Base-by-base conservation (phyloP, 2,797 vertebrate genomes). In the Tragopan temminckii region DNA sequence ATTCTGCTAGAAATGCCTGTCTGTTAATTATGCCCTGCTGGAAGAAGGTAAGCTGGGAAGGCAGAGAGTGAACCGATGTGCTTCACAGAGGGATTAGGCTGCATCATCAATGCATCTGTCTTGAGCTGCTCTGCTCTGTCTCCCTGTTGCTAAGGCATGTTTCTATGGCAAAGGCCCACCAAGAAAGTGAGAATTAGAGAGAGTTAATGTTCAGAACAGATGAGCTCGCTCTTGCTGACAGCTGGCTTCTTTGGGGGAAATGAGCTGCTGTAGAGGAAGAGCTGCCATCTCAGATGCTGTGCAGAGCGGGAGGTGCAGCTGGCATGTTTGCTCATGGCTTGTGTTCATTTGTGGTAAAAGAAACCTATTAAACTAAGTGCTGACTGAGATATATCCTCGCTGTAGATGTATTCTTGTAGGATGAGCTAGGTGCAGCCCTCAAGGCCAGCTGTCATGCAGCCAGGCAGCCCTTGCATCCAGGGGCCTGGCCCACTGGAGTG, bases 141-240 rank as follows among this genome's bases (percentile, higher is more conserved):
- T 91, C 36, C 63, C 25, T 13, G 96, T 96, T 97, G 97, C 96
- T 95, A 97, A 94, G 97, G 92, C 67, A 91, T 94, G 94, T 97
- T 97, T 97, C 97, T 97, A 96, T 94, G 93, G 94, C 92, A 96
- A 97, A 97, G 79, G 31, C 42, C 93, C 36, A 92, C 58, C 76
- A 94, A 95, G 90, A 77, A 96, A 94, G 78, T 79, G 68, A 95
- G 89, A 93, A 91, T 94, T 95, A 66, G 40, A 66, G 58, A 80
- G 27, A 79, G 64, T 58, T 91, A 94, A 91, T 91, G 86, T 81
- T 96, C 90, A 77, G 89, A 94, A 84, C 80, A 89, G 91, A 92
- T 68, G 81, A 97, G 63, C 70, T 84, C 64, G 48, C 77, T 52
- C 16, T 27, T 40, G 59, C 31, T 3, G 5, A 61, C 85, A 94